Conservation (phyloP, 92 coral and sea anemone genomes). For the Scolanthus callimorphus region DNA sequence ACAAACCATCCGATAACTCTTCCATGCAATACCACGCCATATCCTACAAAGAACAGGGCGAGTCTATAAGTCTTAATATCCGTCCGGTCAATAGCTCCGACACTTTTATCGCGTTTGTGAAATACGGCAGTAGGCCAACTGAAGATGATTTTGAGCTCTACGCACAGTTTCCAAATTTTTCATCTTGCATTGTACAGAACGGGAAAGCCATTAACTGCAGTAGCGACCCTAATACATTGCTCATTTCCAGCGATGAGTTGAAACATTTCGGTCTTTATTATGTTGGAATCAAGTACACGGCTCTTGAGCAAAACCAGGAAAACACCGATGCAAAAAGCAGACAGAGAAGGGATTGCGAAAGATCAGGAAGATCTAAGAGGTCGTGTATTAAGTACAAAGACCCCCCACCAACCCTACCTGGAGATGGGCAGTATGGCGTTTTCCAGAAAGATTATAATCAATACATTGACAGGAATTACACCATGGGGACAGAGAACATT, state of each 20-base stretch:
- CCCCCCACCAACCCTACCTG: conserved; percentile 65
- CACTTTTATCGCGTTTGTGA: conserved; percentile 32
- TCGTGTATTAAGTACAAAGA: conserved; percentile 75
- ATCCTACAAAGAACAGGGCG: conserved; percentile 28
- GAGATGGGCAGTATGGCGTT: conserved; percentile 37
- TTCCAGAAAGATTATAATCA: conserved; percentile 26
- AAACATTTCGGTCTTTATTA: conserved; percentile 25
- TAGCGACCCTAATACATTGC: conserved; percentile 32
- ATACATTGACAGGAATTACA: conserved; percentile 44
- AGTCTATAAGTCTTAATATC: conserved; percentile 42
- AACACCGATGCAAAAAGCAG: conserved; percentile 23
- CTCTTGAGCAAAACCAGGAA: neutral
- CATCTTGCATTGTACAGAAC: conserved; percentile 37
- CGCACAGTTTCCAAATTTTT: conserved; percentile 32
- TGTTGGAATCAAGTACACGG: conserved; percentile 40
- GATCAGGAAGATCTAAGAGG: conserved; percentile 52
- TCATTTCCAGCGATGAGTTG: conserved; percentile 30
- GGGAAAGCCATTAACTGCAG: conserved; percentile 26
- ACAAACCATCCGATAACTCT: conserved; percentile 39
- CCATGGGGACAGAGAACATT: conserved; percentile 39
- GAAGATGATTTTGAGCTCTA: conserved; percentile 26
- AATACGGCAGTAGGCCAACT: conserved; percentile 48
- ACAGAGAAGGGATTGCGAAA: conserved; percentile 41
- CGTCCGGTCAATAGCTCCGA: conserved; percentile 45
- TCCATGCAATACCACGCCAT: conserved; percentile 60